Conservation (phyloP, 1,140 invertebrate species). For the Psilanteris sp. region DNA sequence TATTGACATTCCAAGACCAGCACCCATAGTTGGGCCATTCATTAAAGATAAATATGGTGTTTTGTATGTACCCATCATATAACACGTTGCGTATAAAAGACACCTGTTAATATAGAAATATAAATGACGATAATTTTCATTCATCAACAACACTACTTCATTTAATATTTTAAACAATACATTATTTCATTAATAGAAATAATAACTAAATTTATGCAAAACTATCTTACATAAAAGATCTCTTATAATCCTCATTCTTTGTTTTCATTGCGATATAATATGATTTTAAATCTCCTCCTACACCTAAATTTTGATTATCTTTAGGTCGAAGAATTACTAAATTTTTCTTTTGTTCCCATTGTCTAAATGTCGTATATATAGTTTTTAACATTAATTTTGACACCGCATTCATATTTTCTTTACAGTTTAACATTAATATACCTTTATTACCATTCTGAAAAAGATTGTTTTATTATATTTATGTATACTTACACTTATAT, state of each 20-base stretch:
- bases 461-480: too few relatives aligned
- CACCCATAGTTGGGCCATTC: constrained; percentile 99
- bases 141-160: too few relatives aligned
- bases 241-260: background rate
- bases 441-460: background rate
- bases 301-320: background rate
- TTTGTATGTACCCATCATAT: constrained; percentile 5
- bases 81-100: background rate
- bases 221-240: background rate
- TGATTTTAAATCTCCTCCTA: background rate
- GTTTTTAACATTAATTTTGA: background rate
- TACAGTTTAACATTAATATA: constrained; percentile 1
- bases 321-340: background rate
- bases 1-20: constrained; percentile 96
- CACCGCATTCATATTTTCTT: background rate
- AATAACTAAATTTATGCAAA: background rate
- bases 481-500: too few relatives aligned
- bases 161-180: too few relatives aligned
- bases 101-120: background rate
- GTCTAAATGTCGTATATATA: background rate
- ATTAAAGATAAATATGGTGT: constrained; percentile 87
- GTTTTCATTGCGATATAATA: background rate
- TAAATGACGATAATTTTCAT: too few relatives aligned
- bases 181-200: too few relatives aligned
- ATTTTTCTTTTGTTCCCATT: background rate